Evolutionary conservation across 92 coral and sea anemone genomes (phyloP), one percentile per base, ranked within the genome.

Genomic region (Heliopora coerulea): DNA sequence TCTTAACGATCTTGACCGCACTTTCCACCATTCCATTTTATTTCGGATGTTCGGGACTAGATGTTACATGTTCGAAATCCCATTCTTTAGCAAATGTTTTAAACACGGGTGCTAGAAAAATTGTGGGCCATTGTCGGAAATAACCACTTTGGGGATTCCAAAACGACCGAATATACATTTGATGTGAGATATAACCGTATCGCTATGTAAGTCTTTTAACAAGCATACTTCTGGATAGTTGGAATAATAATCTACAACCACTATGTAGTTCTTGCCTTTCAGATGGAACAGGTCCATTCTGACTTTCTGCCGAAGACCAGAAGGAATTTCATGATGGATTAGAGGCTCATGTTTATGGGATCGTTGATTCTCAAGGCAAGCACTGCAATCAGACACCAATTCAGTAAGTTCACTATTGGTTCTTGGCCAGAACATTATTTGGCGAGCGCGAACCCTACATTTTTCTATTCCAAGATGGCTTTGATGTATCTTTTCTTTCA

Each of bases 391-490:
- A 3, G 86, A 81, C 9, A 81, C 66, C 32, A 48, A 21, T 24
- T 81, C 83, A n/a, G 81, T 78, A 0, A 76, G 81, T 23, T 85
- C 83, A 12, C 79, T 35, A 3, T 48, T 46, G 83, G 76, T 81
- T 9, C 89, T 77, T 0, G 88, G 88, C 88, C 88, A 84, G 56
- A 83, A 79, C 15, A 78, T 64, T 20, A 66, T 59, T 49, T 84
- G 80, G 13, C 64, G 44, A 3, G 88, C 84, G 20, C 70, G 68
- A 7, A 57, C 80, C 41, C 72, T 84, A 29, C 70, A 70, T 39
- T 84, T 84, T 79, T 79, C 80, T 9, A 79, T 84, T 18, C 88
- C 86, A 67, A 81, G 83, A 54, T 85, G 86, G 6, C 80, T 81
- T 19, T 25, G 66, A 79, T 81, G 86, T 8, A 85, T 77, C 26